A percentile compares a stretch with the other conserved stretches of the same genome.
Evolutionary conservation across 2,797 vertebrate species (phyloP).

Genomic region (Menidia menidia): DNA sequence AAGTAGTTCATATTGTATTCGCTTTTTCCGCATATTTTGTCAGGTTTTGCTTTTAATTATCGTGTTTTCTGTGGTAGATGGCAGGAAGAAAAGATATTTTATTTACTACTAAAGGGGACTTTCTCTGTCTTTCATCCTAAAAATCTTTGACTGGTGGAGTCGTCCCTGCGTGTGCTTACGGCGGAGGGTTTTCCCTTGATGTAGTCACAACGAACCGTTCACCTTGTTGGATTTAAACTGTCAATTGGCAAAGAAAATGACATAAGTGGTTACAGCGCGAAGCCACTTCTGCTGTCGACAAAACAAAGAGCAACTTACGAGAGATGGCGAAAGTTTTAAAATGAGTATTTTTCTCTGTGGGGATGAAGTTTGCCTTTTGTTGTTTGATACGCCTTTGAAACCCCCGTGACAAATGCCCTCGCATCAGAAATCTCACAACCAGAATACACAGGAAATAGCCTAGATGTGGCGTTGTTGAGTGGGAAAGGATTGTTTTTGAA

Average conservation of each 20-base stretch:
- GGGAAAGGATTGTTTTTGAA: slow-evolving; percentile 82
- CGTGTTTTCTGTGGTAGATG: too few species aligned
- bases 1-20: not conserved
- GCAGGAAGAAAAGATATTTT: not conserved
- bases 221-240: slow-evolving; percentile 20
- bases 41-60: not conserved
- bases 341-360: slow-evolving; percentile 62
- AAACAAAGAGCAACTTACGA: slow-evolving; percentile 61
- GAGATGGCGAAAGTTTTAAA: slow-evolving; percentile 73
- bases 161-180: slow-evolving; percentile 14
- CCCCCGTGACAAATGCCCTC: slow-evolving; percentile 85
- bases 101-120: not conserved
- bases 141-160: not conserved
- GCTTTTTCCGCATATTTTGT: not conserved
- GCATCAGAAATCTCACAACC: slow-evolving; percentile 86
- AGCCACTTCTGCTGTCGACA: slow-evolving; percentile 51
- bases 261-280: slow-evolving; percentile 36
- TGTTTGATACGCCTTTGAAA: slow-evolving; percentile 84
- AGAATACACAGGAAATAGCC: slow-evolving; percentile 86
- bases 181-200: slow-evolving; percentile 10
- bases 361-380: slow-evolving; percentile 76
- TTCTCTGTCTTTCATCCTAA: not conserved
- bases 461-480: slow-evolving; percentile 80
- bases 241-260: slow-evolving; percentile 36
- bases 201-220: slow-evolving; percentile 4